Conservation (phyloP, 2,888 invertebrate genomes). For the Mythimna vitellina region DNA sequence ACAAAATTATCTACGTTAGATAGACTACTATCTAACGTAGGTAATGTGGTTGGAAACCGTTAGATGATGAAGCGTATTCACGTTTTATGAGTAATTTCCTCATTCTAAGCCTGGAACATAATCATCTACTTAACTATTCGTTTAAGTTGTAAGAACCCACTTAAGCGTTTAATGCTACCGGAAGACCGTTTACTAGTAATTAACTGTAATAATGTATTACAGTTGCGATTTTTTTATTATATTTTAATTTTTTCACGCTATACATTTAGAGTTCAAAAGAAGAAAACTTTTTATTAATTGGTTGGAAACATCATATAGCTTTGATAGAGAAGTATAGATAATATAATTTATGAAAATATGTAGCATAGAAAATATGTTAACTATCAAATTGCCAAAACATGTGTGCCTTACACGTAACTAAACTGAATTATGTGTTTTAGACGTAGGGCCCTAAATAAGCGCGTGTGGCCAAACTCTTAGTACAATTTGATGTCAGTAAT, state of each 20-base stretch:
- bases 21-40: no score
- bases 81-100: conserved; percentile 45
- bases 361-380: no score
- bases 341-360: neutral
- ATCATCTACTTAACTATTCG: conserved; percentile 41
- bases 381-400: neutral
- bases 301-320: no score
- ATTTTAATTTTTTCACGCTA: neutral
- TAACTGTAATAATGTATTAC: conserved; percentile 6
- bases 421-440: neutral
- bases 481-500: neutral
- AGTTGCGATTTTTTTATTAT: conserved; percentile 7
- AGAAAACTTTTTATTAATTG: neutral
- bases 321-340: no score
- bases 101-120: conserved; percentile 33
- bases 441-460: neutral
- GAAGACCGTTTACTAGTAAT: conserved; percentile 36
- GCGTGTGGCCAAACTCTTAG: neutral
- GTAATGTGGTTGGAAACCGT: conserved; percentile 14
- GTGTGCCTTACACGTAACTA: no score
- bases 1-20: no score
- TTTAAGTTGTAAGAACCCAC: conserved; percentile 38
- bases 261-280: neutral
- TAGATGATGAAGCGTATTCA: conserved; percentile 30
- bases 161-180: conserved; percentile 38